These are phyloP conservation scores for Pachyseris speciosa DNA, from an alignment of 64 coral and sea anemone genomes.

Conservation along the genomic window DNA sequence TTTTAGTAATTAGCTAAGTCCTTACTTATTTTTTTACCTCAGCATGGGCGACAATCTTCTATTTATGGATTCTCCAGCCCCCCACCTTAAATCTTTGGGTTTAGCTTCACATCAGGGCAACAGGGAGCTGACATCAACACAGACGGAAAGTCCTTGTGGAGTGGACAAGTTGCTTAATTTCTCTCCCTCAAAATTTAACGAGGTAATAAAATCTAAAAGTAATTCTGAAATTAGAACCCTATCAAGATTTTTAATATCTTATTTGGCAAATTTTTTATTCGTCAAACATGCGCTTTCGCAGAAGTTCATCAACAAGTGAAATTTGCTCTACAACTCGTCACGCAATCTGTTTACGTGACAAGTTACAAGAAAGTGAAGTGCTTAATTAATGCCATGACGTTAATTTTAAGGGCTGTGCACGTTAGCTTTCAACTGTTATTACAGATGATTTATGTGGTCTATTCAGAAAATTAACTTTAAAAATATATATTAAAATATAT, in stretches of 20 bases:
- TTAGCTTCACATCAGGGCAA: background rate
- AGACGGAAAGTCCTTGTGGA: conserved; percentile 30
- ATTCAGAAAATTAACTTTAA: too few species aligned
- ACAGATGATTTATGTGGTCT: too few species aligned
- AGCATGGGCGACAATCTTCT: conserved; percentile 41
- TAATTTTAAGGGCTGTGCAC: too few species aligned
- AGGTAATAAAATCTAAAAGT: background rate
- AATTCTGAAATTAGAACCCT: too few species aligned
- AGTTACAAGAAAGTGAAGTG: too few species aligned
- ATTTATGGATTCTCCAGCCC: conserved; percentile 6
- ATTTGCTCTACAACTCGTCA: background rate
- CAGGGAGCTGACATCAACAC: background rate
- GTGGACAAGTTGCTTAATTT: conserved; percentile 39
- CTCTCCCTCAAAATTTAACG: background rate
- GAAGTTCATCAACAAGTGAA: too few species aligned
- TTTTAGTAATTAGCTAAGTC: too few species aligned
- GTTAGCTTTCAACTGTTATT: too few species aligned
- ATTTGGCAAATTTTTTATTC: too few species aligned
- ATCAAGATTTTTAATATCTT: too few species aligned
- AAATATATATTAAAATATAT: too few species aligned
- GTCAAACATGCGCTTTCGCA: too few species aligned
- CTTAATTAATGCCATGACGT: background rate
- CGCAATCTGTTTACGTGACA: background rate
- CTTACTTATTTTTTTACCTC: background rate
- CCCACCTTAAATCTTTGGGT: background rate